Base-by-base conservation (phyloP, 1,140 invertebrate species). In the Trachymyrmex cornetzi region DNA sequence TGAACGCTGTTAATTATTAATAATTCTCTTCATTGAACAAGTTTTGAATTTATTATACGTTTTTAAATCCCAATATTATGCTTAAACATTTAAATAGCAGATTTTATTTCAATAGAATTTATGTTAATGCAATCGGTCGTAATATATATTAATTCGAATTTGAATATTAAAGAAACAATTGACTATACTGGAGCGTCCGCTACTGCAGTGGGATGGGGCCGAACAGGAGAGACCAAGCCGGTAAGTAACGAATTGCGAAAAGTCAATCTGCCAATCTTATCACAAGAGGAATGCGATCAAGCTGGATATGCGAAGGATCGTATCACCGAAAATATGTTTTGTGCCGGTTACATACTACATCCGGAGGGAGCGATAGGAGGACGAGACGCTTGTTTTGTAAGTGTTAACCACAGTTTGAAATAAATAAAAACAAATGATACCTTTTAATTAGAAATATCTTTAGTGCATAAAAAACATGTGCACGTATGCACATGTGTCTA, bases 151-250 rank as follows among this genome's bases (percentile, higher is more conserved):
- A 72, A 30, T 30, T 19, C 38, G 5, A 38, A 38, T 67, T 27
- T 50, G 0, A 50, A 81, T 30, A 77, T 94, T 94, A 12, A 88
- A 96, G 96, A 95, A 91, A 93, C 90, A 22, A 89, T 93, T 63
- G 94, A 96, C 90, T 96, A 97, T 89, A 96, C 96, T 61, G 96
- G 97, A 67, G 93, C 96, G 77, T 93, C 96, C n/a, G 97, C 96
- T 0, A 96, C 97, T 0, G 97, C 97, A 0, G 96, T 97, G 38
- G 98, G 98, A 9, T 98, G 98, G 98, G 98, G 98, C 27, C 95
- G 96, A 55, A 96, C 96, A 0, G 95, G 96, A 16, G 97, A 98
- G 93, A 96, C 96, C 63, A 96, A 96, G 44, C 95, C 96, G 0
- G 94, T 96, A 0, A 97, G 97, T 27, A 94, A 96, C 69, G 94